These are phyloP conservation scores for Cyclophora albipunctata DNA, from an alignment of 2,888 invertebrate genomes.

Conservation along the genomic window DNA sequence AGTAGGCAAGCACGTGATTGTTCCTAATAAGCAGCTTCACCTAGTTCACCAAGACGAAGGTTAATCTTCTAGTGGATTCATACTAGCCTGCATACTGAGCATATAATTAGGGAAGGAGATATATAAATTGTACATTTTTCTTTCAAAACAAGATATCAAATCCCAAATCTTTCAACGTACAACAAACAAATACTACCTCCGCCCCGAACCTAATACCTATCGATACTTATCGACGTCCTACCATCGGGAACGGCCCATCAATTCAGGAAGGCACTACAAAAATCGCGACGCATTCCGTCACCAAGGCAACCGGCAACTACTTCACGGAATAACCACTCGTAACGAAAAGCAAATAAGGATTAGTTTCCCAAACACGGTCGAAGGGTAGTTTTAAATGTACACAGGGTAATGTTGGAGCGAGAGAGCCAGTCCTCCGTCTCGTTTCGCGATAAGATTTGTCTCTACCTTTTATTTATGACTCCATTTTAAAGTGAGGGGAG, in stretches of 20 bases:
- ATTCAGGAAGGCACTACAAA: slow-evolving; percentile 3
- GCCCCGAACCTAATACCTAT: not conserved
- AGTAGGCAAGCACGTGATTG: no score
- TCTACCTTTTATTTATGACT: slow-evolving; percentile 72
- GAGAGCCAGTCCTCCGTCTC: slow-evolving; percentile 28
- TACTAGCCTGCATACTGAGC: no score
- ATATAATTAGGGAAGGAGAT: no score
- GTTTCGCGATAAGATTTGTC: slow-evolving; percentile 54
- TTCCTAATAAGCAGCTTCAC: no score
- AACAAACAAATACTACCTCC: no score
- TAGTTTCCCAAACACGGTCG: no score
- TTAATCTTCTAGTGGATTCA: no score
- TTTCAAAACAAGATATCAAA: no score
- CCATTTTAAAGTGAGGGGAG: slow-evolving; percentile 68
- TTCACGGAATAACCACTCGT: slow-evolving; percentile 6
- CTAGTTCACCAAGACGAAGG: no score
- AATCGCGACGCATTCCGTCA: slow-evolving; percentile 45
- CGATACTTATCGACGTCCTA: slow-evolving; percentile 1
- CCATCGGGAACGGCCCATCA: slow-evolving; percentile 1
- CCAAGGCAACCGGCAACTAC: slow-evolving; percentile 38
- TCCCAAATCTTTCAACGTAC: no score
- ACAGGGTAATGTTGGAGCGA: slow-evolving; percentile 20
- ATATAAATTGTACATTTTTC: no score
- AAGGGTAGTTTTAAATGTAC: no score
- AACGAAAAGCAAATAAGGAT: not conserved